A percentile compares a stretch with the other conserved stretches of the same genome.
phyloP scores from a whole-genome alignment of 2,113 vertebrate species.

The Oplegnathus fasciatus region DNA sequence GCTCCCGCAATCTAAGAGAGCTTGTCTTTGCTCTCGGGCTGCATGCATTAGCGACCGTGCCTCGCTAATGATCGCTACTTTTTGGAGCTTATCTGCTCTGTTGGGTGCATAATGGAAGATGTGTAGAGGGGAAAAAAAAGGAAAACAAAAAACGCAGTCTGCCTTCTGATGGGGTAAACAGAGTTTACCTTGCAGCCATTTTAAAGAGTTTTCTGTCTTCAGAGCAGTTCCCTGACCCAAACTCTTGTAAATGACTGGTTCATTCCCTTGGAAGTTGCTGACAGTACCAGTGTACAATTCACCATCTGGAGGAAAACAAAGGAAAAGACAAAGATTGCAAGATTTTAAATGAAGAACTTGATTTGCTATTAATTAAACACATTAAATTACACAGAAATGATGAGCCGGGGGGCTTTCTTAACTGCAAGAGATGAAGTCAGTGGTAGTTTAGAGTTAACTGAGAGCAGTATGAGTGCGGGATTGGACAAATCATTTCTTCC shows the following conservation, averaged over 20 bases:
- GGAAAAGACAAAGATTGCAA: neutral
- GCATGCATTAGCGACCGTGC: slow-evolving; percentile 56
- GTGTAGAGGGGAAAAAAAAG: neutral
- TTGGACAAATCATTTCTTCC: slow-evolving; percentile 43
- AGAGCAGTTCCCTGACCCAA: slow-evolving; percentile 89
- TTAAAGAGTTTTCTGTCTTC: slow-evolving; percentile 98
- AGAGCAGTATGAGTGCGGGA: slow-evolving; percentile 22
- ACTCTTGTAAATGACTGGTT: slow-evolving; percentile 95
- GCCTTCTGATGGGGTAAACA: slow-evolving; percentile 21
- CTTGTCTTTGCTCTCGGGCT: slow-evolving; percentile 53
- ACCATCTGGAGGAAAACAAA: slow-evolving; percentile 86
- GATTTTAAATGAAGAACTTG: neutral
- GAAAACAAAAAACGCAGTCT: neutral
- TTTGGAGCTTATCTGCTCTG: slow-evolving; percentile 59
- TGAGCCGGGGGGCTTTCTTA: neutral
- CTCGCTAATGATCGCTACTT: slow-evolving; percentile 66
- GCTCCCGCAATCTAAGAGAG: slow-evolving; percentile 32
- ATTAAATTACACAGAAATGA: slow-evolving; percentile 7
- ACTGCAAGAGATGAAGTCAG: slow-evolving; percentile 2
- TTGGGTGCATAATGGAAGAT: slow-evolving; percentile 43
- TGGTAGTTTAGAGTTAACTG: neutral
- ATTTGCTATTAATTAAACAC: slow-evolving; percentile 23
- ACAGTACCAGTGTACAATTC: slow-evolving; percentile 95
- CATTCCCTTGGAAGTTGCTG: slow-evolving; percentile 97
- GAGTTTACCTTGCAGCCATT: slow-evolving; percentile 94